phyloP scores from a whole-genome alignment of 2,797 vertebrate genomes.

The Rhinatrema bivittatum region DNA sequence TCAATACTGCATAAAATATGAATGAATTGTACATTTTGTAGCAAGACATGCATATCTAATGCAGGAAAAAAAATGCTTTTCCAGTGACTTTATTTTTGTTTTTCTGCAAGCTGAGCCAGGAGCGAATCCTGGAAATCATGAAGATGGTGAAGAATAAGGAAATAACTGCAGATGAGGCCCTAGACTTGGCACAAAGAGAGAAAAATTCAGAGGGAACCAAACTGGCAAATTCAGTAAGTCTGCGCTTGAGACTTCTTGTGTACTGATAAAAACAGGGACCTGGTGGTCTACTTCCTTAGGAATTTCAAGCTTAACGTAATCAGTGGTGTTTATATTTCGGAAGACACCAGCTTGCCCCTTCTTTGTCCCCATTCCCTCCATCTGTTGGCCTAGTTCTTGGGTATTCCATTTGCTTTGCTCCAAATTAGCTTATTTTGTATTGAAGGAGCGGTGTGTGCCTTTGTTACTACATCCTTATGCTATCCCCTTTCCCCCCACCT shows the following conservation, averaged over 20 bases:
- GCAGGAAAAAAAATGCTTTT: no score
- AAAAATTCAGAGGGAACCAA: neutral
- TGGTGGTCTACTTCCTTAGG: no score
- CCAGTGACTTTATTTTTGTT: no score
- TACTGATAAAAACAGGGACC: neutral
- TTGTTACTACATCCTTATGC: no score
- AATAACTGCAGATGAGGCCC: conserved; percentile 59
- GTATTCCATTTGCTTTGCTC: no score
- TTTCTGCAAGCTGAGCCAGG: conserved; percentile 56
- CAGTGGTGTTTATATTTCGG: accelerated
- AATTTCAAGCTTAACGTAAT: no score
- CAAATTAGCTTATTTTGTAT: no score
- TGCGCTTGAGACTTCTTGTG: neutral
- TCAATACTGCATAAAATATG: conserved; percentile 12
- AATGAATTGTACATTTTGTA: conserved; percentile 18
- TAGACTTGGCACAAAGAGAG: conserved; percentile 48
- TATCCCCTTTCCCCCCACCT: no score
- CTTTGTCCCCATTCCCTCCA: neutral
- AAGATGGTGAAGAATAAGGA: conserved; percentile 65
- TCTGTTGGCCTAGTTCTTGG: no score
- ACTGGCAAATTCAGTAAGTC: conserved; percentile 23
- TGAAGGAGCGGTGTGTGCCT: no score
- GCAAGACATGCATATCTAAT: neutral
- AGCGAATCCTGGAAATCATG: conserved; percentile 70
- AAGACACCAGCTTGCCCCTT: neutral